Conservation (phyloP, 2,797 vertebrate genomes). For the Microctenopoma steveboyesi region DNA sequence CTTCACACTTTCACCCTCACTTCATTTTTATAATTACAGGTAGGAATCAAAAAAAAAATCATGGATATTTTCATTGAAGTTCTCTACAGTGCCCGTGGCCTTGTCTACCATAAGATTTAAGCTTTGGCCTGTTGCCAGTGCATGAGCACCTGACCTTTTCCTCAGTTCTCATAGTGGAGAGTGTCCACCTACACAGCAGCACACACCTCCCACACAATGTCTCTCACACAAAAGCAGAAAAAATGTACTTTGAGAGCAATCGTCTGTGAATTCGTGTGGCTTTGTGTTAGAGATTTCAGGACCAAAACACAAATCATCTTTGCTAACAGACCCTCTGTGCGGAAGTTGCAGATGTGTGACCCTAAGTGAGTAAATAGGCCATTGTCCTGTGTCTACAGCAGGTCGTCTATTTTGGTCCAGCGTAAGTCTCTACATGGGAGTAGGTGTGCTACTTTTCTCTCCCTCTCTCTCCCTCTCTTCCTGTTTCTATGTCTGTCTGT, state of each 20-base stretch:
- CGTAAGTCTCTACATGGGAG: constrained; percentile 73
- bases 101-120: constrained; percentile 51
- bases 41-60: constrained; percentile 8
- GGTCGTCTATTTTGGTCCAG: constrained; percentile 73
- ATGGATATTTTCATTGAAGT: constrained; percentile 24
- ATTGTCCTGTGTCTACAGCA: constrained; percentile 60
- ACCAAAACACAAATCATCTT: constrained; percentile 19
- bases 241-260: constrained; percentile 39
- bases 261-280: constrained; percentile 46
- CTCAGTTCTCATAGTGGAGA: constrained; percentile 59
- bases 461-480: constrained; percentile 17
- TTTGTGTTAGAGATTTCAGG: constrained; percentile 7
- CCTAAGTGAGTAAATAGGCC: constrained; percentile 59
- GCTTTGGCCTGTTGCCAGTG: constrained; percentile 43
- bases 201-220: constrained; percentile 62
- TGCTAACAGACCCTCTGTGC: constrained; percentile 5
- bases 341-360: constrained; percentile 46
- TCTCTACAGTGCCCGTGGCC: constrained; percentile 8
- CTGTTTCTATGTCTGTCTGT: constrained; percentile 12
- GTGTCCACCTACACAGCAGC: constrained; percentile 57
- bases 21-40: constrained; percentile 35
- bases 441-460: constrained; percentile 68
- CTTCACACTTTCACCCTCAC: background rate
- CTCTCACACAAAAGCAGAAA: constrained; percentile 42
- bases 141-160: constrained; percentile 65